Percentiles rank a stretch among this genome's conserved stretches.
Conservation (phyloP, 2,113 vertebrate species). For the Rhinichthys klamathensis region DNA sequence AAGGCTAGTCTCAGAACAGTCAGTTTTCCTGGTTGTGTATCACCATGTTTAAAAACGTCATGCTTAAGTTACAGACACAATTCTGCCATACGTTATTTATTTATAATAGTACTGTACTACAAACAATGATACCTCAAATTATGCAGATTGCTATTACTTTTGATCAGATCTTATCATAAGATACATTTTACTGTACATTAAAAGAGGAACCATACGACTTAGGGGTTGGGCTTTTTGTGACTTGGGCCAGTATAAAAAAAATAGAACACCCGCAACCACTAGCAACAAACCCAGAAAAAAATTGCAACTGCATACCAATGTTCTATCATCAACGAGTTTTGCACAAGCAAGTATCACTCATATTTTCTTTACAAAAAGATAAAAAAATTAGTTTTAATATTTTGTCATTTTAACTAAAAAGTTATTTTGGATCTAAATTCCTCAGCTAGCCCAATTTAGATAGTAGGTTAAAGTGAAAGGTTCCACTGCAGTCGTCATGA, state of each 20-base stretch:
- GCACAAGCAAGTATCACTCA: no score
- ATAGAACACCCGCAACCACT: no score
- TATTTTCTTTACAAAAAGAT: no score
- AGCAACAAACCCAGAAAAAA: no score
- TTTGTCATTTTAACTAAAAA: not conserved
- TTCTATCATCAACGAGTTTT: no score
- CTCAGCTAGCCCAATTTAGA: not conserved
- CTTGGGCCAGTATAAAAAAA: no score
- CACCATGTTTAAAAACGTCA: not conserved
- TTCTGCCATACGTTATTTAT: no score
- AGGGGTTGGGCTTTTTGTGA: not conserved
- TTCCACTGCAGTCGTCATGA: not conserved
- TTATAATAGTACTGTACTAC: no score
- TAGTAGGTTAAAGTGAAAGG: not conserved
- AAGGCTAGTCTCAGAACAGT: slow-evolving; percentile 8
- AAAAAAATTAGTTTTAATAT: no score
- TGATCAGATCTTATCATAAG: not conserved
- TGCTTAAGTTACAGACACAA: not conserved
- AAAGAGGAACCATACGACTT: not conserved
- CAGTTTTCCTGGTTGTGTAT: not conserved
- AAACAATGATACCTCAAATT: no score
- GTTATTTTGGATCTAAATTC: not conserved
- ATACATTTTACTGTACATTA: not conserved
- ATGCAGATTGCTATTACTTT: no score
- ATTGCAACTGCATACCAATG: no score